Base-by-base conservation (phyloP, 2,797 vertebrate species). In the Phoeniculus purpureus region DNA sequence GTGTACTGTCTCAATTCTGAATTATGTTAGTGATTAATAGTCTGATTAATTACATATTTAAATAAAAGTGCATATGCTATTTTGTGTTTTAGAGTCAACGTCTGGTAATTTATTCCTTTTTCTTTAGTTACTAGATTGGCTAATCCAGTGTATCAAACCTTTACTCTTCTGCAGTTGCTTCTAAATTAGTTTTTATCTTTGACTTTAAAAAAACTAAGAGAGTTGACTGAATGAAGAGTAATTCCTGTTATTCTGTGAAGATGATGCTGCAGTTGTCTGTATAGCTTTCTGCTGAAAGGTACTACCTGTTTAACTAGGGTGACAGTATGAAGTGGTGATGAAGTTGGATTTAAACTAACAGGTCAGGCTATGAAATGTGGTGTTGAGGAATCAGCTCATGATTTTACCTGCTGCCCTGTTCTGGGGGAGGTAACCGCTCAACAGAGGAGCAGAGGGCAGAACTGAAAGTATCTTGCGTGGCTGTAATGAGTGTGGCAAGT, bases 401-500 rank as follows among this genome's bases (percentile, higher is more conserved):
- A 21, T 66, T 92, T 52, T 0, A 4, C 32, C 29, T 81, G 14
- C n/a, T 62, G 16, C 37, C 18, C 16, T 78, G 17, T 78, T 64
- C 6, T 20, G 11, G n/a, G 45, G 51, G 23, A 58, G 40, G 17
- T 50, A 40, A n/a, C n/a, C 1, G 2, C 13, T 43, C 12, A 27
- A 7, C 20, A 23, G 43, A 43, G 43, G 26, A 18, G 17, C 7
- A 4, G 9, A 21, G 15, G 9, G 4, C 37, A 17, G 27, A 43
- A 22, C 0, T 37, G 27, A 31, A 60, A 0, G 1, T 43, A 0
- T 9, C 43, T 60, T 58, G 11, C 3, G 1, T 6, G 56, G 23
- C 59, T 83, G 4, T 52, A 10, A 50, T 31, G 19, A 58, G 10
- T 45, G 15, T 68, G 68, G 17, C 17, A 72, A 21, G 23, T 31